Percentiles rank a stretch among this genome's conserved stretches.
phyloP scores from a whole-genome alignment of 2,113 vertebrate species.

The Hemichromis elongatus region DNA sequence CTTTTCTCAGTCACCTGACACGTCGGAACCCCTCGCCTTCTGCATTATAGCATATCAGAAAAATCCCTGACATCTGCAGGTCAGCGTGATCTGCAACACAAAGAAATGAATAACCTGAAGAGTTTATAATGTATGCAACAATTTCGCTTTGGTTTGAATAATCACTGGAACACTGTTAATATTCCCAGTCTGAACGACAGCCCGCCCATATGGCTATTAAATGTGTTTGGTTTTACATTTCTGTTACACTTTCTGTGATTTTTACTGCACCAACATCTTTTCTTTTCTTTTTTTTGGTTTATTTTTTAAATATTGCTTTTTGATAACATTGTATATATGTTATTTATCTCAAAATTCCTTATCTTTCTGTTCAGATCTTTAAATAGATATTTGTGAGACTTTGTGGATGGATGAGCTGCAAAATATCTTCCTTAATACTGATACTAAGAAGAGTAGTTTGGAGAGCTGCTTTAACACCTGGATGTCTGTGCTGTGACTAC shows the following conservation, averaged over 20 bases:
- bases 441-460: not conserved
- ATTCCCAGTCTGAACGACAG: not conserved
- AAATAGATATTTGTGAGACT: not conserved
- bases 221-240: not conserved
- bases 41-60: not conserved
- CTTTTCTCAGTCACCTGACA: slow-evolving; percentile 2
- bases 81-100: not conserved
- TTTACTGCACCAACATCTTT: not conserved
- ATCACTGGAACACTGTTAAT: not conserved
- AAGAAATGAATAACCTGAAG: slow-evolving; percentile 4
- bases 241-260: not conserved
- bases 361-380: not conserved
- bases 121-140: not conserved
- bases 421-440: not conserved
- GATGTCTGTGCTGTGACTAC: not conserved
- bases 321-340: not conserved
- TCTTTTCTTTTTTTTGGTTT: fast-evolving
- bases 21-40: not conserved
- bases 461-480: not conserved
- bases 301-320: fast-evolving
- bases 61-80: slow-evolving; percentile 4
- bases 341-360: not conserved
- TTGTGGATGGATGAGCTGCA: not conserved
- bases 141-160: not conserved
- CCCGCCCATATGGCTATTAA: not conserved